A percentile compares a stretch with the other conserved stretches of the same genome.
These are phyloP conservation scores for Ips nitidus DNA, from an alignment of 1,140 invertebrate species.

Conservation along the genomic window DNA sequence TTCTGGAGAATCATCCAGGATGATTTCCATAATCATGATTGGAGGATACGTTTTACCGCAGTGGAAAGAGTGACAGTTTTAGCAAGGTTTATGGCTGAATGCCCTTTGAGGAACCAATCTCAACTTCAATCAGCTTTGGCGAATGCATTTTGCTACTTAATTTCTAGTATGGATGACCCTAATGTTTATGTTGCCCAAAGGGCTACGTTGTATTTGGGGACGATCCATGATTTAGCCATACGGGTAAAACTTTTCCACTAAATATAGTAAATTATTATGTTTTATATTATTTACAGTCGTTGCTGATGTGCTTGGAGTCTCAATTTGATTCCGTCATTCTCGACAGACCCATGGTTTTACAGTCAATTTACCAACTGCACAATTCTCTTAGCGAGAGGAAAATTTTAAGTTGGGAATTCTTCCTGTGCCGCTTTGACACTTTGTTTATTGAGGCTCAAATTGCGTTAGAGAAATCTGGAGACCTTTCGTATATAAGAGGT, in stretches of 20 bases:
- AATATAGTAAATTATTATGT: background rate
- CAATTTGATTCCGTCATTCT: conserved; percentile 94
- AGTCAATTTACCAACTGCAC: conserved; percentile 92
- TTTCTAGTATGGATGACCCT: conserved; percentile 94
- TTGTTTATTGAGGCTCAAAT: conserved; percentile 95
- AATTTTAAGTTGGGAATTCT: conserved; percentile 97
- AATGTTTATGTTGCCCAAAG: conserved; percentile 94
- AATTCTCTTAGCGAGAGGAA: conserved; percentile 88
- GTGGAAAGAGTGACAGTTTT: conserved; percentile 92
- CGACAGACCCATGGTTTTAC: conserved; percentile 96
- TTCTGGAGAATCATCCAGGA: conserved; percentile 94
- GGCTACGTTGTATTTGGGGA: conserved; percentile 89
- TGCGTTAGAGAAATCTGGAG: conserved; percentile 78
- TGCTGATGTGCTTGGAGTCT: conserved; percentile 85
- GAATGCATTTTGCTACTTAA: conserved; percentile 95
- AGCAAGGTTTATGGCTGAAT: conserved; percentile 89
- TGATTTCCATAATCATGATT: conserved; percentile 88
- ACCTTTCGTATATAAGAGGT: conserved; percentile 82
- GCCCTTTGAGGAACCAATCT: conserved; percentile 79
- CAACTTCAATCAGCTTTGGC: conserved; percentile 91
- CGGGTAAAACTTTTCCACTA: conserved; percentile 54
- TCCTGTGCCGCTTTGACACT: conserved; percentile 94
- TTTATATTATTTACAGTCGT: conserved; percentile 59
- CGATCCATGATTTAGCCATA: conserved; percentile 85
- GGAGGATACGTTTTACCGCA: conserved; percentile 88